Evolutionary conservation across 2,113 vertebrate species (phyloP), one percentile per base, ranked within the genome.

Genomic region (Haliaeetus leucogaster): DNA sequence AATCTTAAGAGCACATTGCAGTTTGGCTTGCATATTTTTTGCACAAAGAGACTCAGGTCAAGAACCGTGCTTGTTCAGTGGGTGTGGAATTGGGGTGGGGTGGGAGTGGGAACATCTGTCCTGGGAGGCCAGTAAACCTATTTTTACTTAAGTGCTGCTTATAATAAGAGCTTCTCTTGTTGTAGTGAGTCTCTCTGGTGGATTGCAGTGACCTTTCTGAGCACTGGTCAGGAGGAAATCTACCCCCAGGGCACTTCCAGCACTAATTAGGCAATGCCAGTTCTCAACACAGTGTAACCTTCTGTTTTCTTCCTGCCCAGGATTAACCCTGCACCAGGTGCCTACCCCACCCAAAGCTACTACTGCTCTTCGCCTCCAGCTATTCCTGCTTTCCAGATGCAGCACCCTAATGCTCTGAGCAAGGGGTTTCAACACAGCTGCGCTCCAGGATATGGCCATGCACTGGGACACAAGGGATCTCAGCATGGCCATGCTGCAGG

Each of bases 321-420:
- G 96, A 80, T 97, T 77, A 98, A 97, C 43, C 95, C 98, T 4
- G 67, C 63, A 6, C 98, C 97, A 1, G 98, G 98, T 21, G 55
- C 98, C 14, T 98, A 98, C 66, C 98, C 98, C 45, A 98, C 97
- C 5, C 98, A 98, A 86, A 98, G 77, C 48, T 95, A 96, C 96
- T 89, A 74, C 79, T 80, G 90, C 72, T 88, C 98, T 66, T 87
- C 92, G 2, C 72, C 96, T 67, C 73, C 45, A 0, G 84, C 61
- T 82, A 58, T 87, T 83, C 97, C 96, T 58, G 63, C 96, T 50
- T 89, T 61, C 83, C 98, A 95, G 58, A 38, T 81, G 42, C 97
- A 97, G 88, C 95, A 94, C 0, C 5, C 74, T 21, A 16, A 5
- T 6, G 50, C 70, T 32, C 97, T 93, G 68, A 96, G 95, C 32